Evolutionary conservation across 2,888 invertebrate species (phyloP).

Genomic region (Microchrysa polita): DNA sequence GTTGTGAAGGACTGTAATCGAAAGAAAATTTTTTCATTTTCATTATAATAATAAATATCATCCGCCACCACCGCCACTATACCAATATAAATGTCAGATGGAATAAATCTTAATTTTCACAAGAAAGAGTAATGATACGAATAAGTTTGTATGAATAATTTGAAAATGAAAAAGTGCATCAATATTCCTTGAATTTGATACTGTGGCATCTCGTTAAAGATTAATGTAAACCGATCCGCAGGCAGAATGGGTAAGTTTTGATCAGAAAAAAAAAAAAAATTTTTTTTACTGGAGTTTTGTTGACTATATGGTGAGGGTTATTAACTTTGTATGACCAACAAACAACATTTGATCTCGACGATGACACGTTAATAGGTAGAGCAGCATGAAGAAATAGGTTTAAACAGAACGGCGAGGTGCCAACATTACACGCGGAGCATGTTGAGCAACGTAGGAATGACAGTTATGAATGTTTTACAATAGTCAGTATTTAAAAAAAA

Average conservation of each 20-base stretch:
- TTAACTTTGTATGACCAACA: too few species aligned
- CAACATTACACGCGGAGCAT: too few species aligned
- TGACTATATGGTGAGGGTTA: too few species aligned
- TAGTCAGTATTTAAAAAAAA: too few species aligned
- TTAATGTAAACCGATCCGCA: neutral
- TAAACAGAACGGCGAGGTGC: too few species aligned
- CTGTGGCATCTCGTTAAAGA: neutral
- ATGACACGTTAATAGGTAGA: too few species aligned
- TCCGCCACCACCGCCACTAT: neutral
- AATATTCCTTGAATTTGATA: slow-evolving; percentile 40
- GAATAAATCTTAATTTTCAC: slow-evolving; percentile 41
- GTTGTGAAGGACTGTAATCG: neutral
- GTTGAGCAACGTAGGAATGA: too few species aligned
- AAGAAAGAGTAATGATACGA: slow-evolving; percentile 27
- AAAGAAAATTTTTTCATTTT: slow-evolving; percentile 37
- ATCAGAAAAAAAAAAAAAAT: neutral
- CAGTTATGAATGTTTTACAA: too few species aligned
- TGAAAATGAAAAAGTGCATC: slow-evolving; percentile 4
- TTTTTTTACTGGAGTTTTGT: too few species aligned
- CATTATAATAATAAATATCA: neutral
- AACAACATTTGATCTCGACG: too few species aligned
- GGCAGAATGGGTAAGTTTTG: neutral
- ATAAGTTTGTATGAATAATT: slow-evolving; percentile 20
- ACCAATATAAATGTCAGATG: slow-evolving; percentile 33
- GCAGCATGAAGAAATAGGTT: too few species aligned